Evolutionary conservation across 2,797 vertebrate genomes (phyloP), one percentile per base, ranked within the genome.

Genomic region (Mycteria americana): DNA sequence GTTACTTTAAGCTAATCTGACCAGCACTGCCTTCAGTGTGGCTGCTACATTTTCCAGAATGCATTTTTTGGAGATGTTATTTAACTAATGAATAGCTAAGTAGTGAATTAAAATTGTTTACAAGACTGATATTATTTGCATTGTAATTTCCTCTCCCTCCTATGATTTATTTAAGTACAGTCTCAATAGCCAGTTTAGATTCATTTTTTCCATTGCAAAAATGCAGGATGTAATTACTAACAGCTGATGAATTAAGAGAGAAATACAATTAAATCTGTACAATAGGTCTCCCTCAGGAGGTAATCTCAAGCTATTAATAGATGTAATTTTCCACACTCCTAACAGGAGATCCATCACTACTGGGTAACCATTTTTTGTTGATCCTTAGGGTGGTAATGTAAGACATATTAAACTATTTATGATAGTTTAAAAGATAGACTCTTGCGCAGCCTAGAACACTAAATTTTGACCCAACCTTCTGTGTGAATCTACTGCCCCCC

Each of bases 21-120:
- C 18, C 43, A 78, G 72, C 78, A 48, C 50, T 77, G 37, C 73
- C 89, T 92, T 59, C 39, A 51, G 54, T 28, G 46, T 74, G 57
- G 54, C 28, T 30, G 39, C 65, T 73, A 13, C 43, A 18, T 84
- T 91, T 89, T 90, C 46, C 74, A 84, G 59, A 92, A 88, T 73
- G 51, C 48, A 19, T 57, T 93, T 95, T 85, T 75, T 46, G 28
- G 85, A 59, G 46, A 76, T 69, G 65, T 75, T 93, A 60, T 69
- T 75, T 89, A 83, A 74, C 67, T 92, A 82, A 96, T 91, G 8
- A 88, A 89, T 81, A 92, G 53, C 59, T 84, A 80, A 89, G 25
- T 59, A 85, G 39, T 41, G 16, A 88, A 91, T 82, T 94, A 86
- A 93, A 97, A 46, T 82, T 84, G 76, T 96, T 96, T 96, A 90